phyloP scores from a whole-genome alignment of 2,113 vertebrate genomes.

The Vimba vimba region DNA sequence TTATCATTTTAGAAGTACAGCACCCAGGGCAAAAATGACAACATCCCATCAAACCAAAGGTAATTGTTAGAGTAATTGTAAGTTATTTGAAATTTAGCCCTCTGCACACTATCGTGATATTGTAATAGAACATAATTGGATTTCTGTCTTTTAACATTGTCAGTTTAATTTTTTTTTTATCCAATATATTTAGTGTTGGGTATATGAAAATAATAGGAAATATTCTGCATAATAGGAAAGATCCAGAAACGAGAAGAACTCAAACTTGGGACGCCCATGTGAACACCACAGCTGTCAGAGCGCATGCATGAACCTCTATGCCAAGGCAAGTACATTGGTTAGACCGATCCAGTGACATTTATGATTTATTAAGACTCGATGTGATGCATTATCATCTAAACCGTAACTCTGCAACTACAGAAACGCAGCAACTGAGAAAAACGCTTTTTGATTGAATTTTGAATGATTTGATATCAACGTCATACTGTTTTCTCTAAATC shows the following conservation, averaged over 20 bases:
- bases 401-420: not conserved
- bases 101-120: not conserved
- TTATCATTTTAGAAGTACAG: not conserved
- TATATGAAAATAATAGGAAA: not conserved
- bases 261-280: not conserved
- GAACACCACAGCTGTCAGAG: not conserved
- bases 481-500: not conserved
- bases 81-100: not conserved
- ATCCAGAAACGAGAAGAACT: not conserved
- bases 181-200: not conserved
- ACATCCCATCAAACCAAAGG: not conserved
- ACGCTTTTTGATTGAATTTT: too few relatives aligned
- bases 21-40: not conserved
- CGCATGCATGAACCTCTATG: not conserved
- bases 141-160: not conserved
- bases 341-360: not conserved
- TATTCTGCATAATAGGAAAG: not conserved
- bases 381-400: not conserved
- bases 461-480: not conserved
- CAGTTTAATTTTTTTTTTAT: not conserved
- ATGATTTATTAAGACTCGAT: not conserved
- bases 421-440: not conserved
- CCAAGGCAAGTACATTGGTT: slow-evolving; percentile 9
- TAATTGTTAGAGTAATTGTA: not conserved
- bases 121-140: not conserved